phyloP scores from a whole-genome alignment of 2,888 invertebrate genomes.

The Sinhomidia bicolor region DNA sequence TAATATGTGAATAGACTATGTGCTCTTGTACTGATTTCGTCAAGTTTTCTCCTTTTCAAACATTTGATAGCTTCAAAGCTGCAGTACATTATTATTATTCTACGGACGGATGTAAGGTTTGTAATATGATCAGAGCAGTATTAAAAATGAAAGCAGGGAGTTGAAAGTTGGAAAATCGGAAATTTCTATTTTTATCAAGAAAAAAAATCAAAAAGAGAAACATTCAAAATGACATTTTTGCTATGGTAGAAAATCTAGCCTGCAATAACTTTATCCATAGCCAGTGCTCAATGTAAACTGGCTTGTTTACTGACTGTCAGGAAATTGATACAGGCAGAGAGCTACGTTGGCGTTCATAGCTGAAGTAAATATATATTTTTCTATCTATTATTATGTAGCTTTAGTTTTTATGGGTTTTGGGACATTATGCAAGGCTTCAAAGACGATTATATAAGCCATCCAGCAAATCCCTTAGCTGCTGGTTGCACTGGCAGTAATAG shows the following conservation, averaged over 20 bases:
- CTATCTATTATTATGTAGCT: constrained; percentile 4
- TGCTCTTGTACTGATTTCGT: constrained; percentile 20
- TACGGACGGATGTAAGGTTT: constrained; percentile 13
- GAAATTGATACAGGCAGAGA: not conserved
- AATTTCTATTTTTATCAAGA: constrained; percentile 66
- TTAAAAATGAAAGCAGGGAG: constrained; percentile 25
- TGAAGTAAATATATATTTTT: constrained; percentile 25
- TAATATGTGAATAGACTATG: not conserved
- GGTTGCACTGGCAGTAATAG: constrained; percentile 45
- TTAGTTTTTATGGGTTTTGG: constrained; percentile 48
- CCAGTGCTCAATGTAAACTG: not conserved
- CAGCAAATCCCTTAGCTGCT: constrained; percentile 61
- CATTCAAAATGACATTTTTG: constrained; percentile 57
- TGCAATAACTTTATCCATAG: constrained; percentile 16
- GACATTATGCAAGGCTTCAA: constrained; percentile 56
- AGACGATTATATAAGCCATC: constrained; percentile 60
- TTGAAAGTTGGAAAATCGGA: constrained; percentile 55
- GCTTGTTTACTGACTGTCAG: not conserved
- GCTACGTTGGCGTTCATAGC: not conserved
- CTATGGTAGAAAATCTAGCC: not conserved
- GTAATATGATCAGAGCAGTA: constrained; percentile 38
- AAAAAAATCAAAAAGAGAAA: constrained; percentile 51
- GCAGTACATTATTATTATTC: no score
- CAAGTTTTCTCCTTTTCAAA: constrained; percentile 2
- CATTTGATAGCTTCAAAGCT: constrained; percentile 2